Evolutionary conservation across 1,140 invertebrate genomes (phyloP), one percentile per base, ranked within the genome.

Genomic region (Rhynchophorus ferrugineus): DNA sequence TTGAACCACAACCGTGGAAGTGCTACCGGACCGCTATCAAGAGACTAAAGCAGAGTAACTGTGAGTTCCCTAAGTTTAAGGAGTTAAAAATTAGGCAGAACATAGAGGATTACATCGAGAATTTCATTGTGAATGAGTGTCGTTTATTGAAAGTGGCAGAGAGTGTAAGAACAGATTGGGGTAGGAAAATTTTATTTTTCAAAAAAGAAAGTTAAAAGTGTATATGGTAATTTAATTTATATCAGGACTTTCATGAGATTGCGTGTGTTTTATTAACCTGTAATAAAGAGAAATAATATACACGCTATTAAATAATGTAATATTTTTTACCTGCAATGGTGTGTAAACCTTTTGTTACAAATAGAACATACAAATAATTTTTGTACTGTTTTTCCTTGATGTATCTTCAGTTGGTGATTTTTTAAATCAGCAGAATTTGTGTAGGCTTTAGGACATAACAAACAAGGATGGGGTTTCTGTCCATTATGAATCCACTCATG

Each of bases 1-100:
- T 91, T 48, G 88, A 91, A 69, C 85, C 87, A 2, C 88, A 91
- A 63, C 79, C 82, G 3, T 89, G 86, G 85, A 86, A 83, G 61
- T 88, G 86, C 62, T 89, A 89, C 54, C 77, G 75, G 67, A 82
- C 75, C 47, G 87, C 87, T 0, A 76, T 81, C 9, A 79, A 82
- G 60, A 73, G 87, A 57, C 63, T 89, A 53, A 81, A 81, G 59
- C 73, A 77, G 58, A 71, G 75, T 14, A 77, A 78, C 0, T 67
- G 71, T 35, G 67, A 70, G 11, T 89, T 89, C 67, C 75, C 78
- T 0, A 56, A 78, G 3, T 79, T 80, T 59, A 62, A 73, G 38
- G 54, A 60, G 13, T 67, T 87, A 3, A 71, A 79, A 63, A 76
- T 80, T 59, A 77, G 73, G 53, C 70, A 73, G n/a, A 71, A 82